Conservation (phyloP, 2,888 invertebrate species). For the Luperina testacea region DNA sequence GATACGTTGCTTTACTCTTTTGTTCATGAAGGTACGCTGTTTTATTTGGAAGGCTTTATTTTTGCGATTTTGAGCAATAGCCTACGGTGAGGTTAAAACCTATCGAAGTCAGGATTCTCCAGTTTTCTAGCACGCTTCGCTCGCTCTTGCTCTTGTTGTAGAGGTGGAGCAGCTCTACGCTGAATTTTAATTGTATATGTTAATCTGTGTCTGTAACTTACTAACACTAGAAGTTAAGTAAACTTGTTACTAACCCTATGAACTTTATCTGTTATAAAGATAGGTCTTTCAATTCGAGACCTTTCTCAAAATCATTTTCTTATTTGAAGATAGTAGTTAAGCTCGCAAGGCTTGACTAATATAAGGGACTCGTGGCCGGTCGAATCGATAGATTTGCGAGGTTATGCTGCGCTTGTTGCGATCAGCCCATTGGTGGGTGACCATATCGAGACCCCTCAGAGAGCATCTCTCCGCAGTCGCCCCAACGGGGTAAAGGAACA, state of each 20-base stretch:
- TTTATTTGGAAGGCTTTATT: neutral
- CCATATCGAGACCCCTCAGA: neutral
- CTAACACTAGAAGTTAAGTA: too few relatives aligned
- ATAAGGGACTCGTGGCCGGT: neutral
- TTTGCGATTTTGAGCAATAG: neutral
- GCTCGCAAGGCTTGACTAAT: neutral
- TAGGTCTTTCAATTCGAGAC: neutral
- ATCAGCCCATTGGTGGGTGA: neutral
- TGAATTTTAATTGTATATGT: too few relatives aligned
- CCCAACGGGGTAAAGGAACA: neutral
- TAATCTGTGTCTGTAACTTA: too few relatives aligned
- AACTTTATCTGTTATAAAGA: too few relatives aligned
- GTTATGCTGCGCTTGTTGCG: neutral
- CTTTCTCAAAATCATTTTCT: neutral
- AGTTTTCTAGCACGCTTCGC: too few relatives aligned
- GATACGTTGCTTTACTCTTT: neutral
- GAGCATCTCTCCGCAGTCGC: neutral
- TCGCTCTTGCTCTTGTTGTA: too few relatives aligned
- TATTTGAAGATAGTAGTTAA: neutral
- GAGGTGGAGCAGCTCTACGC: too few relatives aligned
- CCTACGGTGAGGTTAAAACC: too few relatives aligned
- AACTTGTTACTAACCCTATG: too few relatives aligned
- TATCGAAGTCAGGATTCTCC: too few relatives aligned
- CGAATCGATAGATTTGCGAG: neutral
- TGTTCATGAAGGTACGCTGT: too few relatives aligned